Base-by-base conservation (phyloP, 2,888 invertebrate species). In the Chironomus riparius region DNA sequence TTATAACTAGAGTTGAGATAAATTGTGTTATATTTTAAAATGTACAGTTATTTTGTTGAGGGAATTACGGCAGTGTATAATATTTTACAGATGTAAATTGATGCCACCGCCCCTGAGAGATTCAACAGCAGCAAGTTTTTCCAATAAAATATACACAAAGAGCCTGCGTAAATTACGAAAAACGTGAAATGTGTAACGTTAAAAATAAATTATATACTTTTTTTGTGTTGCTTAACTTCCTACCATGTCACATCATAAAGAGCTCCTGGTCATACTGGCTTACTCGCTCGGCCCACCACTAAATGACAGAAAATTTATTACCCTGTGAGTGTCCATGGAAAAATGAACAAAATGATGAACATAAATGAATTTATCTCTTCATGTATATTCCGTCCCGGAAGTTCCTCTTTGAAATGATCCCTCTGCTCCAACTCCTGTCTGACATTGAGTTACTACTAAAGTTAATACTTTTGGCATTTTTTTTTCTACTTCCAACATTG, bases 291-390 rank as follows among this genome's bases (percentile, higher is more conserved):
- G 15, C 18, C 28, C 22, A 28, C 72, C 62, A 61, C 72, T 24
- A 72, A 72, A 72, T 72, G 72, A 72, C 72, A 72, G 72, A 50
- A 61, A 72, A 72, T 72, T 72, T 72, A 72, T 72, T 62, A 62
- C 72, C 72, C 24, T 50, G 56, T 18, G 56, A 15, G 72, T 62
- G 70, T 38, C 56, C 72, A 72, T 56, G 18, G 28, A 18, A 61
- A 72, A 61, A 70, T 7, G 28, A 38, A 38, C 38, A 47, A 70
- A 70, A 70, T 70, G 70, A 70, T 70, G 70, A 70, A 70, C 70
- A 50, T 70, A 56, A 24, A 18, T 47, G 47, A 72, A 72, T 72
- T 72, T 72, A 72, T 72, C 72, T 72, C 61, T 38, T 72, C 38
- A 10, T 72, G 61, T 72, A 50, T n/a, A 62, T 71, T 7, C 38